Evolutionary conservation across 2,797 vertebrate genomes (phyloP).

Genomic region (Gastrophryne carolinensis): DNA sequence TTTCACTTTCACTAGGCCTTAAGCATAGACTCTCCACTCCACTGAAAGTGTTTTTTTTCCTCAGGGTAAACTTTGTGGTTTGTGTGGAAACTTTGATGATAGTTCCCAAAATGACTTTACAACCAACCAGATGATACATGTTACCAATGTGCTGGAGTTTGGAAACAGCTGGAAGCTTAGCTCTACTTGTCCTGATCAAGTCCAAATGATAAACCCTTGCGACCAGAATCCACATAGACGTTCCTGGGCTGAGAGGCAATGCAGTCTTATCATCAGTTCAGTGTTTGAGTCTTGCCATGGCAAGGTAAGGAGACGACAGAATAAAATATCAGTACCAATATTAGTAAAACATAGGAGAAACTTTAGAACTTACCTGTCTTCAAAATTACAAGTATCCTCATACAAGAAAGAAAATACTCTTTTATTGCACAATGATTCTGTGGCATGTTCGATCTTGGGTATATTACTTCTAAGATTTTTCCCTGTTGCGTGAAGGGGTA

Average conservation of each 20-base stretch:
- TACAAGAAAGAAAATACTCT: too few species aligned
- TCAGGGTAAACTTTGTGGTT: constrained; percentile 85
- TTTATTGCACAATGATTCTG: too few species aligned
- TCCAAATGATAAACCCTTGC: constrained; percentile 70
- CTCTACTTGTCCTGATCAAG: constrained; percentile 73
- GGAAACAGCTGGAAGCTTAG: constrained; percentile 90
- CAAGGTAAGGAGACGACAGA: constrained; percentile 74
- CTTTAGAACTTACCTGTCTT: too few species aligned
- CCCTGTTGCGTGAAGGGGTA: too few species aligned
- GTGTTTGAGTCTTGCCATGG: constrained; percentile 79
- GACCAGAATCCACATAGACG: constrained; percentile 67
- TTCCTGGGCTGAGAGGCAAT: constrained; percentile 86
- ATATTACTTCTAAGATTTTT: too few species aligned
- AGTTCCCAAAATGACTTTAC: constrained; percentile 86
- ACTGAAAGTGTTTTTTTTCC: too few species aligned
- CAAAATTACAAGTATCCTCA: too few species aligned
- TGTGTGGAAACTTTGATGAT: constrained; percentile 90
- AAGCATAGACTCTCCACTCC: too few species aligned
- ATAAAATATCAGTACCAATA: too few species aligned
- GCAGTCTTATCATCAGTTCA: constrained; percentile 73
- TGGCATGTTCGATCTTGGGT: too few species aligned
- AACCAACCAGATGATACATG: constrained; percentile 75
- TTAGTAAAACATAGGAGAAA: too few species aligned
- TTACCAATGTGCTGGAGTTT: constrained; percentile 73
- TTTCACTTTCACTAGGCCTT: too few species aligned